These are phyloP conservation scores for Parasteatoda lunata DNA, from an alignment of 2,888 invertebrate species.

Conservation along the genomic window DNA sequence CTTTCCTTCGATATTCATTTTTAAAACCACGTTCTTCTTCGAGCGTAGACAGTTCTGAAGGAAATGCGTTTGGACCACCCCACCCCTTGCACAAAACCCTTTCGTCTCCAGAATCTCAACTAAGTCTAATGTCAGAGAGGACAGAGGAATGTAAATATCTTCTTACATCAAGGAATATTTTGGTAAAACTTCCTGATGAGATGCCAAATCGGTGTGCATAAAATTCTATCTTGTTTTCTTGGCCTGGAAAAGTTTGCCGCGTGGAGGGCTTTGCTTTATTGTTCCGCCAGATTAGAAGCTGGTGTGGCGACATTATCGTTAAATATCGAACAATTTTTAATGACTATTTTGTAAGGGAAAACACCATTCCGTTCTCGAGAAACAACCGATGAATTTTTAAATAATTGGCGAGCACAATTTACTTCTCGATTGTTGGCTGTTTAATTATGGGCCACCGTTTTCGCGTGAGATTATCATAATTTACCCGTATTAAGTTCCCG, in stretches of 20 bases:
- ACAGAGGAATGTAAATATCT: constrained; percentile 65
- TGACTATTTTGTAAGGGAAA: neutral
- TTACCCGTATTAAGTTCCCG: neutral
- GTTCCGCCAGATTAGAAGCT: neutral
- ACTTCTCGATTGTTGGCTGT: neutral
- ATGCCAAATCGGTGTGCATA: constrained; percentile 40
- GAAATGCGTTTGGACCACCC: neutral
- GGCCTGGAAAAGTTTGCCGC: neutral
- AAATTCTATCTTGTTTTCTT: neutral
- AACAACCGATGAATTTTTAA: neutral
- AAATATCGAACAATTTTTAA: constrained; percentile 3
- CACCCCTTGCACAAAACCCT: neutral
- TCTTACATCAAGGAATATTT: constrained; percentile 33
- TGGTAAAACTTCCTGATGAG: constrained; percentile 45
- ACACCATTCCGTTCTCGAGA: neutral
- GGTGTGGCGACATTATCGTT: neutral
- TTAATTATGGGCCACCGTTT: neutral
- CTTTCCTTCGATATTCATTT: constrained; percentile 67
- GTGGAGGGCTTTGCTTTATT: neutral
- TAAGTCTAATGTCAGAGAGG: constrained; percentile 49
- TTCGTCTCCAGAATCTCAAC: constrained; percentile 59
- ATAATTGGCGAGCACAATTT: neutral
- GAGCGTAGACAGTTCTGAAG: constrained; percentile 11
- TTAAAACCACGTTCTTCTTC: constrained; percentile 56
- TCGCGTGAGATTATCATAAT: neutral